Evolutionary conservation across 2,888 invertebrate species (phyloP), one percentile per base, ranked within the genome.

Genomic region (Heliconius sara): DNA sequence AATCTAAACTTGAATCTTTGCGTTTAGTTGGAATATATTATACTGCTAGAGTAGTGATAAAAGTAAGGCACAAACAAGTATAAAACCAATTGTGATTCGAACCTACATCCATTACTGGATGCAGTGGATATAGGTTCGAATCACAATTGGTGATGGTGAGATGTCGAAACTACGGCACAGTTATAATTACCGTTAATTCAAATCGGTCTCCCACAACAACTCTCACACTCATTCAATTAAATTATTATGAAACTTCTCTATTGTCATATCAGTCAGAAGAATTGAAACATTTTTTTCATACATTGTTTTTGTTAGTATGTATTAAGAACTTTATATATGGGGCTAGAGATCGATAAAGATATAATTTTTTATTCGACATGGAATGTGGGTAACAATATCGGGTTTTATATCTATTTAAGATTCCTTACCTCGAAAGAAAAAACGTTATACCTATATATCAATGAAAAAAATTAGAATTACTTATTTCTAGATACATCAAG

Each of bases 201-300:
- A 43, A 47, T 27, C 3, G 4, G 13, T 27, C 27, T 70, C 70
- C 60, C 57, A 73, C 73, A 60, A n/a, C n/a, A 57, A 34, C 73
- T 73, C 73, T 73, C 57, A 57, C 57, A 73, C 52, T 52, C 34
- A 73, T 34, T 60, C n/a, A 60, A 60, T 60, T 60, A 34, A 2
- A 60, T 13, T 52, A 52, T 52, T 57, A 73, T 39, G n/a, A 39
- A 73, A 30, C 27, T 30, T 57, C 72, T 5, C 52, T 30, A 72
- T 57, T 72, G 57, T 72, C 72, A 7, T 34, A 22, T 52, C 27
- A 19, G n/a, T n/a, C 27, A 52, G 19, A 72, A 60, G 34, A 73
- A 57, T 73, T 25, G 0, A 60, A 73, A 34, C 39, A 10, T 43
- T 39, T 43, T 39, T n/a, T 73, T 30, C 30, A 60, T 73, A 57